Evolutionary conservation across 2,888 invertebrate genomes (phyloP), one percentile per base, ranked within the genome.

Genomic region (Platerodrilus igneus): DNA sequence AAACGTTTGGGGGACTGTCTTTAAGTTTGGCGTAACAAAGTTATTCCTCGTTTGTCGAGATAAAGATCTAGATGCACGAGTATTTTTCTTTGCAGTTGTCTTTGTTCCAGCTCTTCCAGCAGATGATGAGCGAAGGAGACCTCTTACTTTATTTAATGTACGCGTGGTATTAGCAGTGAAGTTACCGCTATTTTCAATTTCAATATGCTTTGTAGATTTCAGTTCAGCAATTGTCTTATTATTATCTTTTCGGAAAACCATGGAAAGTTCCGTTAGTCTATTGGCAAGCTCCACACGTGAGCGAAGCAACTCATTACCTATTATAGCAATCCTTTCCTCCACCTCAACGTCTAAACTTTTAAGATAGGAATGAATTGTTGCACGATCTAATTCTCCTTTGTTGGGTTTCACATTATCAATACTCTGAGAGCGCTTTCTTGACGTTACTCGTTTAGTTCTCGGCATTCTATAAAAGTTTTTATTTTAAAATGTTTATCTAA

Each of bases 31-130:
- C 2, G 60, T 60, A 23, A 37, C 41, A 9, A 28, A 44, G 8
- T 29, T 19, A 9, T 29, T 35, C 21, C 22, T 5, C 4, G 15
- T 13, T 29, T 36, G 14, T 23, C 51, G 48, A 8, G 59, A 56
- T 7, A 54, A 17, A 1, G 60, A 60, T 37, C 58, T 41, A 9
- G 60, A 48, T 4, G 28, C 13, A 16, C 56, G 45, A 9, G 20
- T 22, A 2, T 34, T 19, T 36, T 45, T 52, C 17, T 33, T 26
- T 21, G 21, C 16, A 4, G n/a, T 33, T 5, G 16, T 13, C 3
- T 15, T 23, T 0, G 14, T 6, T 26, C 9, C 21, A 7, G 31
- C 18, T 23, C 23, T 8, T 33, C 23, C 20, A 13, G 14, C 20
- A n/a, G 28, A 6, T n/a, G n/a, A n/a, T n/a, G n/a, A n/a, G n/a